Base-by-base conservation (phyloP, 1,140 invertebrate genomes). In the Sinella curviseta region DNA sequence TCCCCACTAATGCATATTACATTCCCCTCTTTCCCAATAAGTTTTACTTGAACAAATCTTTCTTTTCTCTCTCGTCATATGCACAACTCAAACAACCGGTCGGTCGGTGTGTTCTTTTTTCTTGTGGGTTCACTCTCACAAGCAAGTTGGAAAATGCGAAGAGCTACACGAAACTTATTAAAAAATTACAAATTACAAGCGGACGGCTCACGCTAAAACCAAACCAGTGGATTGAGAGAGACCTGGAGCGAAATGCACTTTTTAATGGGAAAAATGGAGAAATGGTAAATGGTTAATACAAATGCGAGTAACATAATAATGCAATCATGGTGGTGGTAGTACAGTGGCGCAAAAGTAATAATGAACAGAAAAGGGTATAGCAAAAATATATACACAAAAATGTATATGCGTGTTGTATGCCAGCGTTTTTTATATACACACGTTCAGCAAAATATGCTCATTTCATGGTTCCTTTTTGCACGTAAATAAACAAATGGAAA, bases 151-250 rank as follows among this genome's bases (percentile, higher is more conserved):
- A 31, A 70, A 31, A 70, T 30, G 31, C 39, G 65, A 70, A 60
- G 55, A 60, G 55, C 55, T 60, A 60, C 55, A 60, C 55, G 55
- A 60, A 60, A 33, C 65, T 70, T 70, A 70, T 70, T 70, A 70
- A 70, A 60, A 70, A 70, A 70, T 70, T 70, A 70, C 65, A 70
- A 70, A 70, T 70, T 70, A 70, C 65, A 31, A 70, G 26, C 65
- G 31, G 30, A 30, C 65, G 30, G 65, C 31, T 30, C 31, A 33
- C 65, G 26, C 31, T 30, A 30, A 60, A 60, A 60, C 14, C 12
- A 4, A 60, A 60, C 12, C n/a, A 24, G 12, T 48, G 39, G 39
- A 4, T 48, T 4, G 57, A 60, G 57, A n/a, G 16, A 65, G 57
- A 65, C 57, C 57, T 65, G 57, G 26, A 17, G 65, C 31, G 31